Evolutionary conservation across 2,797 vertebrate genomes (phyloP).

Genomic region (Dermochelys coriacea): DNA sequence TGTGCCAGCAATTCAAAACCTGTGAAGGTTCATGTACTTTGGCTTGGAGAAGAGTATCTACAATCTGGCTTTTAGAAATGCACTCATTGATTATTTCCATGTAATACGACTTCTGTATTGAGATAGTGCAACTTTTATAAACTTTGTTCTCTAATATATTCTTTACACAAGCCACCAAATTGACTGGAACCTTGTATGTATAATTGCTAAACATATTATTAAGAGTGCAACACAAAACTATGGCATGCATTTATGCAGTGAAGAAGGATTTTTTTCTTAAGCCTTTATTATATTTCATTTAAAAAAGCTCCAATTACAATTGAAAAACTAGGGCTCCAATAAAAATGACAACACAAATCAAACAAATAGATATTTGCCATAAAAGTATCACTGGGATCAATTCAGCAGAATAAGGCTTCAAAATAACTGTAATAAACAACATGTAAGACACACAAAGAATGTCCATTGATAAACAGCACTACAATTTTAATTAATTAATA

Average conservation of each 20-base stretch:
- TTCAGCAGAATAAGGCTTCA: conserved; percentile 56
- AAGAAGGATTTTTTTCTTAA: conserved; percentile 26
- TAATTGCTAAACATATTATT: not conserved
- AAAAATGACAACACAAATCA: conserved; percentile 73
- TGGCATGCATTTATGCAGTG: not conserved
- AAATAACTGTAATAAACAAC: conserved; percentile 69
- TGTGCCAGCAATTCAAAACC: no score
- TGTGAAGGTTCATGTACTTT: not conserved
- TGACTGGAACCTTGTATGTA: not conserved
- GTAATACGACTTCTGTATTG: conserved; percentile 8
- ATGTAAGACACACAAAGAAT: conserved; percentile 65
- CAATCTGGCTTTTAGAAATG: conserved; percentile 32
- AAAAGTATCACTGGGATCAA: conserved; percentile 61
- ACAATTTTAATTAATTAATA: conserved; percentile 72
- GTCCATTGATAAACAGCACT: conserved; percentile 64
- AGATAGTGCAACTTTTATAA: conserved; percentile 22
- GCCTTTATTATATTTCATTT: conserved; percentile 52
- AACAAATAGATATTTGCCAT: conserved; percentile 68
- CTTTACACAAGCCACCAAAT: conserved; percentile 42
- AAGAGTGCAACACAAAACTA: conserved; percentile 30
- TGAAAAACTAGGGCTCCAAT: conserved; percentile 64
- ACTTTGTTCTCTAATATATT: conserved; percentile 14
- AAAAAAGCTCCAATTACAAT: conserved; percentile 35
- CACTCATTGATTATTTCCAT: conserved; percentile 29
- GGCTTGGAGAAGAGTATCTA: not conserved